Evolutionary conservation across 2,797 vertebrate genomes (phyloP), one percentile per base, ranked within the genome.

Genomic region (Karalla daura): DNA sequence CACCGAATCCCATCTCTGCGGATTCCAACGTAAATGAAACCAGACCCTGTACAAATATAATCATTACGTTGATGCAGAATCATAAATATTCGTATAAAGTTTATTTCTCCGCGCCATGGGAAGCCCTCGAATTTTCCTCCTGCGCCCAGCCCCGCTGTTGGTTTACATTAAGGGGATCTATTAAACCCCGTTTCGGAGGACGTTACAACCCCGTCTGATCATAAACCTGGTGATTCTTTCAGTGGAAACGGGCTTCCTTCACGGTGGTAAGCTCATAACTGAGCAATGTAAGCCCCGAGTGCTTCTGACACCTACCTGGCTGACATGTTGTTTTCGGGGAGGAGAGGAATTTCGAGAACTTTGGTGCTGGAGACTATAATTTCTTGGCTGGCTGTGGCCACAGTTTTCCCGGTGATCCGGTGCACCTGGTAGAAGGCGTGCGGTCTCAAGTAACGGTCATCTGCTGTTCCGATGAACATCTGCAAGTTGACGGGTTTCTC

Each of bases 341-440:
- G 94, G 70, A 99, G 95, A 40, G 98, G 98, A 86, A 99, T 99
- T 93, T 99, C 98, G 67, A 99, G 83, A 85, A 99, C 96, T 86
- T 99, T 99, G 50, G 97, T 98, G 93, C 96, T 97, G 86, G 96
- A 79, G 54, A 99, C 88, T 43, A 99, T 80, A 81, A 98, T 95
- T 91, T 99, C 98, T 89, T 99, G 98, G 88, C 98, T 99, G 64
- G 98, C 96, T 0, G 98, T 99, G 65, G 97, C 98, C 28, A 99
- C 98, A 0, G 98, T 99, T 89, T 99, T 99, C 70, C 98, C 98
- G 14, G 98, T 99, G 92, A 99, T 99, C 74, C 98, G 94, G 90
- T 99, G 98, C 91, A 99, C 96, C 90, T 99, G 98, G 91, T 99
- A 99, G 93, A 99, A 99, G 3, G 97, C 97, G 6, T 99, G 98